Percentiles rank a stretch among this genome's conserved stretches.
These are phyloP conservation scores for Erinaceus europaeus DNA, from an alignment of 2,113 vertebrate genomes.

Conservation along the genomic window DNA sequence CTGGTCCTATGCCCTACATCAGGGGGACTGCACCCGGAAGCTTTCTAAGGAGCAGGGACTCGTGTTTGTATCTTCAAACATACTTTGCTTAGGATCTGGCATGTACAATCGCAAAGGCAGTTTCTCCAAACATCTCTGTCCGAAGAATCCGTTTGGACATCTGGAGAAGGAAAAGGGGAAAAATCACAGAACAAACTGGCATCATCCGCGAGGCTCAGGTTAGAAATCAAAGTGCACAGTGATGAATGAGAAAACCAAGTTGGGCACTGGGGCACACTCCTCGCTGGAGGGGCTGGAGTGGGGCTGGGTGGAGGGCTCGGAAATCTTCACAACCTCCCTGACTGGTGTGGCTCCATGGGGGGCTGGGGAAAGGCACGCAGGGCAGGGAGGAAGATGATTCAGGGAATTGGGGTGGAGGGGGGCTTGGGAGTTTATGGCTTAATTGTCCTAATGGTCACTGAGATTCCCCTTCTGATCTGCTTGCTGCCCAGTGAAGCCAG, in stretches of 20 bases:
- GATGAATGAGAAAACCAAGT: slow-evolving; percentile 84
- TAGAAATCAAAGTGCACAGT: slow-evolving; percentile 87
- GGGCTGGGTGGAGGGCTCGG: slow-evolving; percentile 69
- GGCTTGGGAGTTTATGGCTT: slow-evolving; percentile 22
- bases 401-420: slow-evolving; percentile 34
- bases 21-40: slow-evolving; percentile 80
- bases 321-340: slow-evolving; percentile 52
- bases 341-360: slow-evolving; percentile 50
- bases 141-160: slow-evolving; percentile 97
- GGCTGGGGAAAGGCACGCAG: slow-evolving; percentile 20
- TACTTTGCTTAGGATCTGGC: slow-evolving; percentile 98
- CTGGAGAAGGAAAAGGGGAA: slow-evolving; percentile 96
- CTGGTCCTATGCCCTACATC: slow-evolving; percentile 82
- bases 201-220: slow-evolving; percentile 84
- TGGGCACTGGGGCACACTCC: slow-evolving; percentile 71
- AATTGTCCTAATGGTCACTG: not conserved
- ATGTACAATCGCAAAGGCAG: slow-evolving; percentile 96
- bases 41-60: slow-evolving; percentile 84
- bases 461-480: slow-evolving; percentile 46
- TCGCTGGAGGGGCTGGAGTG: slow-evolving; percentile 66
- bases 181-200: slow-evolving; percentile 91
- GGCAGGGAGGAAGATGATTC: slow-evolving; percentile 45
- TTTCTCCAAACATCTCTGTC: slow-evolving; percentile 96
- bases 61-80: slow-evolving; percentile 92
- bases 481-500: slow-evolving; percentile 21